Evolutionary conservation across 2,113 vertebrate genomes (phyloP).

Genomic region (Malurus alboscapulatus): DNA sequence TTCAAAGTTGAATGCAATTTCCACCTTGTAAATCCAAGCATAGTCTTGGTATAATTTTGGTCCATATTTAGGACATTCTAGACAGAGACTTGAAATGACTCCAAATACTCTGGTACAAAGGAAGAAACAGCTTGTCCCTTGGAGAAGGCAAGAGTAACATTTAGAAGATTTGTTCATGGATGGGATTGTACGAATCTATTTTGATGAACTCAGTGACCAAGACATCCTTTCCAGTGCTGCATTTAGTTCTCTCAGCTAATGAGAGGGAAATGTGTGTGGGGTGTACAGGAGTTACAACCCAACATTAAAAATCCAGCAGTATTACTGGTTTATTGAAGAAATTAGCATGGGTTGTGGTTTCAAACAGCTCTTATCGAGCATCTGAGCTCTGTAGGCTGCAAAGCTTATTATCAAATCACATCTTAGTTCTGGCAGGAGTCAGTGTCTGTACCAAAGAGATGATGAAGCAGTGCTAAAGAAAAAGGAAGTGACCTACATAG

Average conservation of each 20-base stretch:
- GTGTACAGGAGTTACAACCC: neutral
- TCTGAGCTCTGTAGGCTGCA: neutral
- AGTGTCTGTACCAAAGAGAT: neutral
- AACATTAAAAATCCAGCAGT: neutral
- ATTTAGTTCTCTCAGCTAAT: neutral
- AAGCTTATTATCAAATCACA: neutral
- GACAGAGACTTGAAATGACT: neutral
- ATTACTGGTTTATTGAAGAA: neutral
- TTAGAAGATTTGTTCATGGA: neutral
- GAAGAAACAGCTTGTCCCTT: neutral
- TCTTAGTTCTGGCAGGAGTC: neutral
- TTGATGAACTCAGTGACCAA: neutral
- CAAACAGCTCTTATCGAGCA: neutral
- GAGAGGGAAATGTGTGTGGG: no score
- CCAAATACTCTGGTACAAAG: neutral
- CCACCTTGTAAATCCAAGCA: neutral
- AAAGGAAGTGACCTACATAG: conserved; percentile 36
- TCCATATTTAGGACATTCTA: neutral
- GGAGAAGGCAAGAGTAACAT: neutral
- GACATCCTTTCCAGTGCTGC: neutral
- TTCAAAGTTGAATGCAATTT: neutral
- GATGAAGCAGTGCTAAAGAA: neutral
- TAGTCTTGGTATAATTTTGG: neutral
- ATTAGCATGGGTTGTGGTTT: neutral
- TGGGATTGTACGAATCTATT: neutral